These are phyloP conservation scores for Microcebus tavaratra DNA, from an alignment of 2,113 vertebrate genomes.

Conservation along the genomic window DNA sequence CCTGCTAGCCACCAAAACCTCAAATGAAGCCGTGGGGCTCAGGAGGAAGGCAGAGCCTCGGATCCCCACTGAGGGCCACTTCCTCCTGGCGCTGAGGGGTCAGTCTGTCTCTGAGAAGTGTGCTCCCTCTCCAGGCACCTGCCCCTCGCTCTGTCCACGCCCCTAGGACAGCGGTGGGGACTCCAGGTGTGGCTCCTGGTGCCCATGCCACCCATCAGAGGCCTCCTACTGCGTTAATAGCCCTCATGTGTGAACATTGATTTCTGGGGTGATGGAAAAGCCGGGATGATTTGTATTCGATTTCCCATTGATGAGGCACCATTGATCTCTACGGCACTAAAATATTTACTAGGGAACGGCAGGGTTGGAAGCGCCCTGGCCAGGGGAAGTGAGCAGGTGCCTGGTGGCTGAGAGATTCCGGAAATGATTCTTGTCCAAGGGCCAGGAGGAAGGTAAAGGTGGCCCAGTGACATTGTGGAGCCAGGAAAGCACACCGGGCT, in stretches of 20 bases:
- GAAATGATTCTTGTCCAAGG: background rate
- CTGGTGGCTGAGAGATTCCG: slow-evolving; percentile 11
- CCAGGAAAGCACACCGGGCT: background rate
- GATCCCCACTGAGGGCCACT: fast-evolving
- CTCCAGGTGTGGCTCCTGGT: slow-evolving; percentile 78
- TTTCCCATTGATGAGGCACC: slow-evolving; percentile 90
- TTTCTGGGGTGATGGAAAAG: slow-evolving; percentile 88
- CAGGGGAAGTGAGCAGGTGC: background rate
- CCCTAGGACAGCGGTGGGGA: slow-evolving; percentile 5
- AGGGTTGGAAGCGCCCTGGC: background rate
- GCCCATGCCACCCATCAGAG: slow-evolving; percentile 82
- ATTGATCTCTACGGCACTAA: slow-evolving; percentile 90
- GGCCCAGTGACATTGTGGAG: background rate
- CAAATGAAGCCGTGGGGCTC: background rate
- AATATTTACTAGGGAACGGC: slow-evolving; percentile 84
- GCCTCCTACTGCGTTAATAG: slow-evolving; percentile 92
- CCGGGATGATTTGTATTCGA: slow-evolving; percentile 90
- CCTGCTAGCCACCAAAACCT: background rate
- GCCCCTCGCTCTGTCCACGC: slow-evolving; percentile 14
- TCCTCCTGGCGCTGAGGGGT: background rate
- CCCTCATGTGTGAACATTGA: slow-evolving; percentile 97
- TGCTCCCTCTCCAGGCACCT: fast-evolving
- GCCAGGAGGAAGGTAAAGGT: background rate
- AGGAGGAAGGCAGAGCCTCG: background rate
- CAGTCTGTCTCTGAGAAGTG: background rate